Conservation (phyloP, 2,888 invertebrate genomes). For the Germaria angustata region DNA sequence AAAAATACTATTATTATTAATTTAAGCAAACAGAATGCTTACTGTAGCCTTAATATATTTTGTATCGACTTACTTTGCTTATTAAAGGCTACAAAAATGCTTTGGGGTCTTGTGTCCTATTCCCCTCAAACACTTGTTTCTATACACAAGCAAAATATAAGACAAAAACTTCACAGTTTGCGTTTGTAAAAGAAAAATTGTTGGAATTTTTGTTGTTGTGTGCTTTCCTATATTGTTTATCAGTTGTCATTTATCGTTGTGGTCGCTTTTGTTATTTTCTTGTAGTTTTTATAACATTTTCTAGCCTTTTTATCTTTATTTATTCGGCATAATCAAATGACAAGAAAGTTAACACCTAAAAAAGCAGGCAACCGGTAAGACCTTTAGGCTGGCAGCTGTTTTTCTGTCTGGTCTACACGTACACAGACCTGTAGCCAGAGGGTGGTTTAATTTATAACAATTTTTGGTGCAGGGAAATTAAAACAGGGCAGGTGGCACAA, state of each 20-base stretch:
- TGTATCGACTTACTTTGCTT: too few species aligned
- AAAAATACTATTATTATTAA: too few species aligned
- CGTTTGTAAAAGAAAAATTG: too few species aligned
- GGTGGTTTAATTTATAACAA: not conserved
- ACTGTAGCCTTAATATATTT: too few species aligned
- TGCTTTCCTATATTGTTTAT: not conserved
- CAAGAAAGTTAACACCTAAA: conserved; percentile 63
- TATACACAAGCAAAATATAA: too few species aligned
- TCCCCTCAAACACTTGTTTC: too few species aligned
- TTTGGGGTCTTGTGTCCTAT: too few species aligned
- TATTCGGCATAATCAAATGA: conserved; percentile 39
- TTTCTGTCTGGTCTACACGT: not conserved
- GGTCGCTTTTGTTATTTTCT: not conserved
- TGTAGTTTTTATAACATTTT: conserved; percentile 18
- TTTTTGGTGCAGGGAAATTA: not conserved
- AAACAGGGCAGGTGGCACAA: conserved; percentile 25
- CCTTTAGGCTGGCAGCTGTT: not conserved
- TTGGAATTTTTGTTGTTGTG: too few species aligned
- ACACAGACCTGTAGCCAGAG: not conserved
- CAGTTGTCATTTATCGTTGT: not conserved
- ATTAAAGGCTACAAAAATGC: too few species aligned
- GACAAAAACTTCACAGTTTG: too few species aligned
- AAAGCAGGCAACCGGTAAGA: not conserved
- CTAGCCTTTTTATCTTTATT: conserved; percentile 37
- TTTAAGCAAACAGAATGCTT: too few species aligned